Conservation (phyloP, 1,140 invertebrate genomes). For the Epicauta chinensis region DNA sequence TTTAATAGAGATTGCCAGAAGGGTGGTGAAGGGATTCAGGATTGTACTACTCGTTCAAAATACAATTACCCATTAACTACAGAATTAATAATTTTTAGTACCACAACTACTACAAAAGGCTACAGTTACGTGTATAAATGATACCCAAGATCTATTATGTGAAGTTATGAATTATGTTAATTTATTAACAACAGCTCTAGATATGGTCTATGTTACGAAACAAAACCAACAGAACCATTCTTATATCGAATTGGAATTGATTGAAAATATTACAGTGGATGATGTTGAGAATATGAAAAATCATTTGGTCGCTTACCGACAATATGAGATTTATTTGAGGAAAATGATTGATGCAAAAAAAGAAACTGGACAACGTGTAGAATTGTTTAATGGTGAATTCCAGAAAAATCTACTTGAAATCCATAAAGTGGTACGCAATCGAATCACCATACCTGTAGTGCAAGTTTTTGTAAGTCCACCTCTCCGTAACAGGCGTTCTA, state of each 20-base stretch:
- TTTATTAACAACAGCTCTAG: conserved; percentile 51
- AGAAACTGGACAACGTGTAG: conserved; percentile 45
- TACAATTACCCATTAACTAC: not conserved
- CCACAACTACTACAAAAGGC: conserved; percentile 55
- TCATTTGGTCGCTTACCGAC: conserved; percentile 51
- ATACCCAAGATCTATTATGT: conserved; percentile 49
- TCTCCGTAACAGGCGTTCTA: not conserved
- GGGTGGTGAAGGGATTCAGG: conserved; percentile 58
- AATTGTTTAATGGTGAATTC: conserved; percentile 23
- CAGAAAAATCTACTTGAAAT: conserved; percentile 32
- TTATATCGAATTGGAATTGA: conserved; percentile 4
- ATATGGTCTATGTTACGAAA: conserved; percentile 41
- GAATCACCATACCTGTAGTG: conserved; percentile 53
- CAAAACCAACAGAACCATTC: conserved; percentile 28
- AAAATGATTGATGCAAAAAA: conserved; percentile 52
- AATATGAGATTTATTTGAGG: conserved; percentile 55
- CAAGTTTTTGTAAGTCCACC: conserved; percentile 55
- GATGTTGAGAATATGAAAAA: conserved; percentile 47
- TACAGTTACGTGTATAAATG: conserved; percentile 45
- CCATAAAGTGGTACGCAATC: conserved; percentile 52
- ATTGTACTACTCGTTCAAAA: conserved; percentile 47
- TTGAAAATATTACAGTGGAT: conserved; percentile 28
- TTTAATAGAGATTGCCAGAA: conserved; percentile 62
- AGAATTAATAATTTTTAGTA: conserved; percentile 42
- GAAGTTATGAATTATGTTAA: conserved; percentile 55